These are phyloP conservation scores for Syrmaticus mikado DNA, from an alignment of 2,113 vertebrate genomes.

Conservation along the genomic window DNA sequence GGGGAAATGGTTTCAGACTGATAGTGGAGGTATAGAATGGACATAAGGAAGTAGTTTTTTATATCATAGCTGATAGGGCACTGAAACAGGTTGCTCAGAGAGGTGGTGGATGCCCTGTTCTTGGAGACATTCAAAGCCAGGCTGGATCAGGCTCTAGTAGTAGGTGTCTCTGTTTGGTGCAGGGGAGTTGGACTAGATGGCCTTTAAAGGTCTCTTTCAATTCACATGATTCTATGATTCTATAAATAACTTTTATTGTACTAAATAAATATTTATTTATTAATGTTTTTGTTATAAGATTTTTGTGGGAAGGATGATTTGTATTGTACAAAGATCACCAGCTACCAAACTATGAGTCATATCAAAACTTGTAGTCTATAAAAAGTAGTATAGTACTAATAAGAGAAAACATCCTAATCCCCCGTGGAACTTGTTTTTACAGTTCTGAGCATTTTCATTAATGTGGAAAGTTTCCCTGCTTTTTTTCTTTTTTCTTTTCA, in stretches of 20 bases:
- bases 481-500: not conserved
- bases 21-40: not conserved
- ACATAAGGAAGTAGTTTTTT: too few species aligned
- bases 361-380: not conserved
- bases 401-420: not conserved
- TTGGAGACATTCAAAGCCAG: too few species aligned
- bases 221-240: too few species aligned
- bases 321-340: not conserved
- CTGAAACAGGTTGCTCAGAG: too few species aligned
- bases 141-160: too few species aligned
- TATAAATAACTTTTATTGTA: not conserved
- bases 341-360: not conserved
- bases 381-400: not conserved
- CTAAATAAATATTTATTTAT: too few species aligned
- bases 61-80: too few species aligned
- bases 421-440: not conserved
- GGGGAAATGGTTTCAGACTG: not conserved
- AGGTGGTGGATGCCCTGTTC: too few species aligned
- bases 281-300: not conserved
- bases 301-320: not conserved
- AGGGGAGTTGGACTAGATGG: too few species aligned
- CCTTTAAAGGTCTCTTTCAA: too few species aligned
- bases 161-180: too few species aligned
- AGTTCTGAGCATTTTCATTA: not conserved
- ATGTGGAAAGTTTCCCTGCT: not conserved